A percentile compares a stretch with the other conserved stretches of the same genome.
Evolutionary conservation across 2,888 invertebrate species (phyloP).

Genomic region (Lissocephala sabroskyi): DNA sequence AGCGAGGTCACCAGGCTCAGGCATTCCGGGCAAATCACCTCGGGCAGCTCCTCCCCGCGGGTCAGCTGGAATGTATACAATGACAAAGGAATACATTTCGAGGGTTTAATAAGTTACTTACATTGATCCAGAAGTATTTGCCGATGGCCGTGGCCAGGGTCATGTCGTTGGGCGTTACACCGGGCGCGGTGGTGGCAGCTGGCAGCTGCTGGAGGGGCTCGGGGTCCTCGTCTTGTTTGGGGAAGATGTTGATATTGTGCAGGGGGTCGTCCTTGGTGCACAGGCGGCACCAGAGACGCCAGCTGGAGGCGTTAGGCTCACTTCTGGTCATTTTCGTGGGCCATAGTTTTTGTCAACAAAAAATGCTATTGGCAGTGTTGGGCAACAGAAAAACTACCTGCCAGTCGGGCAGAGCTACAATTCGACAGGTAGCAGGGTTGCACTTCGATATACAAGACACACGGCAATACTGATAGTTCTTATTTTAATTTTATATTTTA

Average conservation of each 20-base stretch:
- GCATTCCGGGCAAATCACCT: conserved; percentile 60
- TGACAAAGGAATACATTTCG: background rate
- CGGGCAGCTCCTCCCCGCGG: conserved; percentile 55
- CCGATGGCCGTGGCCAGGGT: conserved; percentile 54
- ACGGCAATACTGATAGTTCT: too few species aligned
- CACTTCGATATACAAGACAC: too few species aligned
- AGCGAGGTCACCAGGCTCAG: conserved; percentile 54
- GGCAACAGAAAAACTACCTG: too few species aligned
- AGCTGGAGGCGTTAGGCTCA: too few species aligned
- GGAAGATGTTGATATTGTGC: conserved; percentile 54
- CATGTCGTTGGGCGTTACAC: conserved; percentile 18
- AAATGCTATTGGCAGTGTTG: too few species aligned
- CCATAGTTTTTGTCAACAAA: too few species aligned
- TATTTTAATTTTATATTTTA: too few species aligned
- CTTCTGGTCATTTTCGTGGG: too few species aligned
- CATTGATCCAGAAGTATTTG: conserved; percentile 66
- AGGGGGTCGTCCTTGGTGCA: conserved; percentile 56
- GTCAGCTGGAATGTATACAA: conserved; percentile 38
- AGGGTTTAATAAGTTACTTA: conserved; percentile 23
- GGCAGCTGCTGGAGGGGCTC: background rate
- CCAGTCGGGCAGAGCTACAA: too few species aligned
- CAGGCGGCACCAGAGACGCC: conserved; percentile 60
- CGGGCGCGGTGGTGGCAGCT: background rate
- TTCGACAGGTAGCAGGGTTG: too few species aligned
- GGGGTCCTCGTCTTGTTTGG: conserved; percentile 37